These are phyloP conservation scores for Glyphotaelius pellucidus DNA, from an alignment of 2,888 invertebrate genomes.

Conservation along the genomic window DNA sequence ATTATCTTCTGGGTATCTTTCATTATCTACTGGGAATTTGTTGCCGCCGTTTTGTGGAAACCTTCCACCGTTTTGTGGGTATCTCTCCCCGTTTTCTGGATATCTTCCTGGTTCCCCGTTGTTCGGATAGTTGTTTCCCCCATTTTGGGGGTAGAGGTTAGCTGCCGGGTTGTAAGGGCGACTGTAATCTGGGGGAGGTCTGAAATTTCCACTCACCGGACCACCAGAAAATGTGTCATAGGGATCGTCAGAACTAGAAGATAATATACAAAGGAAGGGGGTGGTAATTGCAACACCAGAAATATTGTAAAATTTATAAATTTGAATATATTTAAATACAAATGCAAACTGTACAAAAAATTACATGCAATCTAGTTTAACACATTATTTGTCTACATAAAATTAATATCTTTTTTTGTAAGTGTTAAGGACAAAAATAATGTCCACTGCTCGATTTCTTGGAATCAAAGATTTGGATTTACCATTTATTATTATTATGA, in stretches of 20 bases:
- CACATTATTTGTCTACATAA: no score
- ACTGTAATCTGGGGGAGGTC: conserved; percentile 59
- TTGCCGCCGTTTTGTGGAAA: conserved; percentile 40
- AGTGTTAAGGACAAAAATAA: no score
- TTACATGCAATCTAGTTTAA: no score
- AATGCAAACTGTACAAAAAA: no score
- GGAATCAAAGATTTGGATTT: no score
- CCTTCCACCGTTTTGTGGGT: background rate
- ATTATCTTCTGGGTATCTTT: conserved; percentile 26
- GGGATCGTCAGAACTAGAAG: conserved; percentile 60
- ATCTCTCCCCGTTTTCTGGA: conserved; percentile 16
- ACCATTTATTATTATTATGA: no score
- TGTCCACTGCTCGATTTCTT: no score
- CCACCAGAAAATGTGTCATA: conserved; percentile 50
- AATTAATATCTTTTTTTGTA: no score
- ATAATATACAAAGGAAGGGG: background rate
- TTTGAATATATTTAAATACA: no score
- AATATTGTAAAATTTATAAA: no score
- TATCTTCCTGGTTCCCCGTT: conserved; percentile 7
- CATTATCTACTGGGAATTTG: conserved; percentile 48
- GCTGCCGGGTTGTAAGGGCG: conserved; percentile 58
- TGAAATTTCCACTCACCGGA: conserved; percentile 52
- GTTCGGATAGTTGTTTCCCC: conserved; percentile 51
- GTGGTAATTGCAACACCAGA: conserved; percentile 24
- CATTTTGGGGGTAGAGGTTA: conserved; percentile 54